A percentile compares a stretch with the other conserved stretches of the same genome.
These are phyloP conservation scores for Eustalomyia histrio DNA, from an alignment of 2,888 invertebrate genomes.

Conservation along the genomic window DNA sequence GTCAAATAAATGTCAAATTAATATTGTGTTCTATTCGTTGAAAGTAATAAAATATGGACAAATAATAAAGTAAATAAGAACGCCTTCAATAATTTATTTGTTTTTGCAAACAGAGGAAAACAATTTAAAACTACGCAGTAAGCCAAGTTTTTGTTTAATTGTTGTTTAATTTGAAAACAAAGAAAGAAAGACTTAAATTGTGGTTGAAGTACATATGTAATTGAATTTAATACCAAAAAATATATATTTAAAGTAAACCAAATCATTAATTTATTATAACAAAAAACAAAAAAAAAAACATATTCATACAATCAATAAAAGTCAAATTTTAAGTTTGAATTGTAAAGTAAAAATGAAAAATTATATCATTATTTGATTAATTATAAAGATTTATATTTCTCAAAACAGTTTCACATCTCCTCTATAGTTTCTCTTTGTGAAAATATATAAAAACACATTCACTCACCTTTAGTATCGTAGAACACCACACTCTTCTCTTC, in stretches of 20 bases:
- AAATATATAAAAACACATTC: not conserved
- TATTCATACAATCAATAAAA: not conserved
- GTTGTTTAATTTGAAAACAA: slow-evolving; percentile 16
- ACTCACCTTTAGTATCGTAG: not conserved
- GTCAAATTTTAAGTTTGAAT: not conserved
- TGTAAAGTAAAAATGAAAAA: not conserved
- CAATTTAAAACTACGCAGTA: slow-evolving; percentile 43
- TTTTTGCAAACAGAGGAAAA: not conserved
- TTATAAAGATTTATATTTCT: not conserved
- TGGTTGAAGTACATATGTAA: slow-evolving; percentile 30
- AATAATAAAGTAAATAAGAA: not conserved
- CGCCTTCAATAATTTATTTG: not conserved
- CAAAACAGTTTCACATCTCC: not conserved
- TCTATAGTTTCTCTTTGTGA: not conserved
- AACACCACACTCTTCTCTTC: not conserved
- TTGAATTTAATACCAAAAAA: not conserved
- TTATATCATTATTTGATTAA: too few relatives aligned
- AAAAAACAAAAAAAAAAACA: not conserved
- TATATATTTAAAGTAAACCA: not conserved
- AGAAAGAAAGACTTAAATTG: slow-evolving; percentile 48
- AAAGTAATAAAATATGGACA: not conserved
- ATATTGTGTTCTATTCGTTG: slow-evolving; percentile 12
- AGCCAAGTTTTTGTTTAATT: slow-evolving; percentile 11
- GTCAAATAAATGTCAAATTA: slow-evolving; percentile 40
- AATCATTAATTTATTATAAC: not conserved